Percentiles rank a stretch among this genome's conserved stretches.
Evolutionary conservation across 1,140 invertebrate genomes (phyloP).

Genomic region (Drosophila mayri): DNA sequence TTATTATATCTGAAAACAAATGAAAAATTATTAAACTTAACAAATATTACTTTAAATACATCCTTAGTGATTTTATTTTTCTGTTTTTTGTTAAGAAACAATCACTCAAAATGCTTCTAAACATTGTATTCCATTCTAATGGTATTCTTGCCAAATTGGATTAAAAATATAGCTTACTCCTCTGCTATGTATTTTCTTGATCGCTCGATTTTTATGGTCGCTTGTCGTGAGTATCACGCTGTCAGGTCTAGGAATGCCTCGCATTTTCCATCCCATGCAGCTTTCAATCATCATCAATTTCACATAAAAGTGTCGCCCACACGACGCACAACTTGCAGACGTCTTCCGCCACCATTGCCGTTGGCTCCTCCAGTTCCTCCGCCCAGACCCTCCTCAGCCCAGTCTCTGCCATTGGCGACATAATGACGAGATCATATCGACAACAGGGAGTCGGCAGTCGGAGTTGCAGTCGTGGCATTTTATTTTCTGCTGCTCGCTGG

Average conservation of each 20-base stretch:
- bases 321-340: slow-evolving; percentile 64
- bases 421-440: slow-evolving; percentile 78
- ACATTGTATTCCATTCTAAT: neutral
- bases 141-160: neutral
- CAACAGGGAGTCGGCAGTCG: slow-evolving; percentile 47
- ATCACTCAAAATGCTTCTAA: neutral
- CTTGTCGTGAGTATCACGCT: slow-evolving; percentile 37
- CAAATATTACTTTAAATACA: neutral
- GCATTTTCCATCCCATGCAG: slow-evolving; percentile 48
- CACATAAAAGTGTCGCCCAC: slow-evolving; percentile 84
- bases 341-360: slow-evolving; percentile 10
- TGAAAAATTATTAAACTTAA: neutral
- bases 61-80: neutral
- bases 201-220: slow-evolving; percentile 5
- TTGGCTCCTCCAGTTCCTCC: neutral
- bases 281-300: slow-evolving; percentile 85
- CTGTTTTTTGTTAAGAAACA: neutral
- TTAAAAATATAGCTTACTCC: neutral
- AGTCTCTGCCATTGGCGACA: slow-evolving; percentile 36
- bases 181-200: slow-evolving; percentile 2
- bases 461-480: slow-evolving; percentile 47
- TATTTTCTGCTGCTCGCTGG: slow-evolving; percentile 37
- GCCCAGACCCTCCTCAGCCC: neutral
- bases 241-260: slow-evolving; percentile 27
- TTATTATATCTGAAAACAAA: too few relatives aligned